Evolutionary conservation across 2,797 vertebrate genomes (phyloP).

Genomic region (Schizopygopsis malacanthus): DNA sequence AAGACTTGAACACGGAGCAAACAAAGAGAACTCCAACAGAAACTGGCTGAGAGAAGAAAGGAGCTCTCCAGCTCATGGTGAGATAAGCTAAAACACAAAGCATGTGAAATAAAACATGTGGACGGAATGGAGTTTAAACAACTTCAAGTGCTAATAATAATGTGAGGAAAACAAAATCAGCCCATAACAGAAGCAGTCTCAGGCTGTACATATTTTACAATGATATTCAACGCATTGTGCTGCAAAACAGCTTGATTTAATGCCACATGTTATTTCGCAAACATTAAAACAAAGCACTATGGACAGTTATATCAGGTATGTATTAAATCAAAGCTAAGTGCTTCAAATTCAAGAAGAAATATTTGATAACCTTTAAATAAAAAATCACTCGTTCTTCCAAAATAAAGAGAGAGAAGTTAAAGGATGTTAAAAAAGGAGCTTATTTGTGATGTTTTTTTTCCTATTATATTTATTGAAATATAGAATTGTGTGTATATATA

Average conservation of each 20-base stretch:
- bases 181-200: constrained; percentile 8
- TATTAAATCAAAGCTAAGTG: not conserved
- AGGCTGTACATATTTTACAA: not conserved
- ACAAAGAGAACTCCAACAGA: constrained; percentile 52
- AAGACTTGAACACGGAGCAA: constrained; percentile 55
- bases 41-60: constrained; percentile 59
- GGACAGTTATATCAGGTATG: not conserved
- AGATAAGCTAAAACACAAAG: constrained; percentile 35
- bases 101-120: constrained; percentile 21
- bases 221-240: not conserved
- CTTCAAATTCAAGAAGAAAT: not conserved
- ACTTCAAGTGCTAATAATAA: constrained; percentile 29
- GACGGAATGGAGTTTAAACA: constrained; percentile 3
- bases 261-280: constrained; percentile 16
- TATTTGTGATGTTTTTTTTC: not conserved
- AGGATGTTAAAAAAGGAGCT: not conserved
- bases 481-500: too few species aligned
- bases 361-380: not conserved
- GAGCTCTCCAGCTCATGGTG: constrained; percentile 43
- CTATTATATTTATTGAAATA: not conserved
- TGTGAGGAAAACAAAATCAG: constrained; percentile 34
- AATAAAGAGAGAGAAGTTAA: not conserved
- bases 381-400: not conserved
- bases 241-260: not conserved
- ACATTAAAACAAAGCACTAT: not conserved